Evolutionary conservation across 2,888 invertebrate species (phyloP).

Genomic region (Gryllus longicercus): DNA sequence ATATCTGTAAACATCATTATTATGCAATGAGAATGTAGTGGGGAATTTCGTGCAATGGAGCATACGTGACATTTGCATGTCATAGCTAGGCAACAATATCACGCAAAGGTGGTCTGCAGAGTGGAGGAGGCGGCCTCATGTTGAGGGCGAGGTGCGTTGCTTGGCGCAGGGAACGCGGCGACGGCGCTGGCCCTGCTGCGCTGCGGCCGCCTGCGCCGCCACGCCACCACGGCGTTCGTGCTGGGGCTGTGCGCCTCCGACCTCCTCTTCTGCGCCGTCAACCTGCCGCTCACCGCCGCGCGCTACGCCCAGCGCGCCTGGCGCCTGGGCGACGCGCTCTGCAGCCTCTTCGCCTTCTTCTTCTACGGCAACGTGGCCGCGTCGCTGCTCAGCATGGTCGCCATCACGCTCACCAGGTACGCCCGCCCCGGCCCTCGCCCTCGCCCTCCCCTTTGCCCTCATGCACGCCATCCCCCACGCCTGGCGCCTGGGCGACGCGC

Average conservation of each 20-base stretch:
- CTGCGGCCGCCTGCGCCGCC: conserved; percentile 72
- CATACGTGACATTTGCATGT: too few relatives aligned
- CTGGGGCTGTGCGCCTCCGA: conserved; percentile 82
- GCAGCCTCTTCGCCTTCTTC: conserved; percentile 80
- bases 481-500: conserved; percentile 59
- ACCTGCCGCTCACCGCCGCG: conserved; percentile 78
- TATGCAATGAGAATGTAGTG: too few relatives aligned
- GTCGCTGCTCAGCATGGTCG: conserved; percentile 82
- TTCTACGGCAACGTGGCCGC: conserved; percentile 89
- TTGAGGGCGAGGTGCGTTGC: conserved; percentile 31
- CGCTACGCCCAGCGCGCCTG: conserved; percentile 78
- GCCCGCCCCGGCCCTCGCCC: conserved; percentile 47
- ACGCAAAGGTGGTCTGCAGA: too few relatives aligned
- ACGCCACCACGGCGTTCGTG: conserved; percentile 85
- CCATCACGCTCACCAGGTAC: conserved; percentile 83
- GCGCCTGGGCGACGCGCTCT: conserved; percentile 73
- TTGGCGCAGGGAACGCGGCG: conserved; percentile 70
- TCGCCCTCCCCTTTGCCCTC: conserved; percentile 63
- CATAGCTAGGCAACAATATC: too few relatives aligned
- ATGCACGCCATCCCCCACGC: conserved; percentile 57
- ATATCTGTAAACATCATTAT: too few relatives aligned
- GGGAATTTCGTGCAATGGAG: too few relatives aligned
- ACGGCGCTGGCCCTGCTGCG: conserved; percentile 75
- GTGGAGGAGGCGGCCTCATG: too few relatives aligned
- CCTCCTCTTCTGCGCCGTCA: conserved; percentile 77